Evolutionary conservation across 2,888 invertebrate species (phyloP), one percentile per base, ranked within the genome.

Genomic region (Balanococcus diminutus): DNA sequence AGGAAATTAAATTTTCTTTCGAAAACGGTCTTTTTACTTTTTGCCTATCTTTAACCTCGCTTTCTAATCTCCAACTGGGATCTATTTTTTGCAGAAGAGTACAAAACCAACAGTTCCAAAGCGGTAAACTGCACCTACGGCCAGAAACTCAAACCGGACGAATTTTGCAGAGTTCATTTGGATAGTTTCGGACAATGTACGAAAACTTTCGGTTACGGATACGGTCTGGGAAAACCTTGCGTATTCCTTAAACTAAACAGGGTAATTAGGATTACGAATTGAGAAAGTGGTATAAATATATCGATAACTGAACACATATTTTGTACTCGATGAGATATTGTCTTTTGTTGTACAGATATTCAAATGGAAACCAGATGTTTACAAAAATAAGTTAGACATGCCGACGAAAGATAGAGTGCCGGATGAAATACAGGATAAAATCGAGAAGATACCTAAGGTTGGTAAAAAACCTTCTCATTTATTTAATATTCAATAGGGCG

Each of bases 191-290:
- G 92, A 0, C 90, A 90, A 2, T 94, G 94, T 88, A 89, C 90
- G 0, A 87, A 88, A 0, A 89, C 91, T 5, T 85, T 85, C 56
- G 88, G 90, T 11, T 97, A 94, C 89, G 95, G 96, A 11, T 96
- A 93, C 89, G 91, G 92, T 86, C 91, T 92, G 79, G 93, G 94
- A n/a, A 92, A 93, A 56, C 97, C 97, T 5, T 97, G 97, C 90
- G 91, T 97, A 87, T 93, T 96, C 88, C 91, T 97, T 86, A 97
- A 97, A 90, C 90, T 97, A 84, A 97, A 97, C 90, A 94, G 93
- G 91, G 95, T 94, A 90, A 67, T 46, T 46, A n/a, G 0, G 46
- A 46, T 46, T 2, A 16, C 31, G 8, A n/a, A n/a, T n/a, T 39
- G 22, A 46, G 9, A 28, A 51, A 25, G 22, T 51, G 14, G 5